Conservation (phyloP, 2,888 invertebrate species). For the Limnephilus marmoratus region DNA sequence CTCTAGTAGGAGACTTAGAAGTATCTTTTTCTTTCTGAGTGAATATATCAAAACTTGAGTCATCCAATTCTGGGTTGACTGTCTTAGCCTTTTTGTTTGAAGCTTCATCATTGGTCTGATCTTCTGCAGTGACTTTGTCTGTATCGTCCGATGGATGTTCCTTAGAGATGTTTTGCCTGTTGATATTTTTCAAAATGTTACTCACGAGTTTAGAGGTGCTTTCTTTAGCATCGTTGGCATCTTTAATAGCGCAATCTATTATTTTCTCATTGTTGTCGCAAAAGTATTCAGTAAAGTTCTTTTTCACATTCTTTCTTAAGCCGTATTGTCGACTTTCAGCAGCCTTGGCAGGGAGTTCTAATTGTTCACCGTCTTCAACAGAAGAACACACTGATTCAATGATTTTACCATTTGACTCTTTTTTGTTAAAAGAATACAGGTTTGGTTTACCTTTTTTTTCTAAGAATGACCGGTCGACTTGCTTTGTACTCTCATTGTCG, state of each 20-base stretch:
- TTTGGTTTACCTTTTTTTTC: slow-evolving; percentile 43
- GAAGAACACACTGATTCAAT: neutral
- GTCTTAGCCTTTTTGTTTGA: neutral
- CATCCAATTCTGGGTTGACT: neutral
- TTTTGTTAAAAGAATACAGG: slow-evolving; percentile 42
- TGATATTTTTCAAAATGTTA: slow-evolving; percentile 45
- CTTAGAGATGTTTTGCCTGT: slow-evolving; percentile 14
- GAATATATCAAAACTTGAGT: slow-evolving; percentile 34
- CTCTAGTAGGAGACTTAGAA: neutral
- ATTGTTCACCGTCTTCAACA: neutral
- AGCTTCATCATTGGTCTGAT: neutral
- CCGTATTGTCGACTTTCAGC: slow-evolving; percentile 33
- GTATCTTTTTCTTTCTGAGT: neutral
- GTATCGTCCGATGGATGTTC: neutral
- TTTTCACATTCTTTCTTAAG: slow-evolving; percentile 44
- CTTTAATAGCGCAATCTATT: neutral
- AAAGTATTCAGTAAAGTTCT: slow-evolving; percentile 13
- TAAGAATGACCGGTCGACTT: slow-evolving; percentile 39
- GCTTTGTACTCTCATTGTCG: slow-evolving; percentile 27
- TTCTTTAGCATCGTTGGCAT: slow-evolving; percentile 32
- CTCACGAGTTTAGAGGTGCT: slow-evolving; percentile 42
- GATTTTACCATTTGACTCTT: neutral
- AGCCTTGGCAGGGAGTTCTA: slow-evolving; percentile 28
- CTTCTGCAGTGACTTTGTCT: neutral
- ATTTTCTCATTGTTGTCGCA: slow-evolving; percentile 17